phyloP scores from a whole-genome alignment of 23 tunicate species.

The Trididemnum clinides region DNA sequence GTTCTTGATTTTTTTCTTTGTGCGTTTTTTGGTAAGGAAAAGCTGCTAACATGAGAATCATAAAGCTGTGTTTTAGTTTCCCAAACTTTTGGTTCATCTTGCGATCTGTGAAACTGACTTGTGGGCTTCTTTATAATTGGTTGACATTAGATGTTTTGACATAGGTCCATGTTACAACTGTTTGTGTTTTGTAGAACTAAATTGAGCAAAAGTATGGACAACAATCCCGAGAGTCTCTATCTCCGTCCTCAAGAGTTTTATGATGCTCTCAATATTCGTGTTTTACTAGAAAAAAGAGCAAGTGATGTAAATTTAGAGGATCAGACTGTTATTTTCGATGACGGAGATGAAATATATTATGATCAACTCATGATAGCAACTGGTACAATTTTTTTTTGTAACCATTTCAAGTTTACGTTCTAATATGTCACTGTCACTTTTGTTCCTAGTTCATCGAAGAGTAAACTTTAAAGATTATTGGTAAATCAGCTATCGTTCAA shows the following conservation, averaged over 20 bases:
- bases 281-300: constrained; percentile 41
- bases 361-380: constrained; percentile 85
- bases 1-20: no score
- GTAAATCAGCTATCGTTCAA: no score
- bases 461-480: no score
- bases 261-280: constrained; percentile 61
- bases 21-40: no score
- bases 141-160: no score
- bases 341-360: constrained; percentile 54
- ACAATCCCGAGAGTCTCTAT: constrained; percentile 55
- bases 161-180: not conserved
- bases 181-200: constrained; percentile 54
- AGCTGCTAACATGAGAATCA: no score
- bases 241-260: constrained; percentile 77
- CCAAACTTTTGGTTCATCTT: not conserved
- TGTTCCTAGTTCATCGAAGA: no score
- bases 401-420: not conserved
- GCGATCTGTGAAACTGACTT: no score
- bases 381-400: constrained; percentile 29
- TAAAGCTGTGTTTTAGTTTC: not conserved
- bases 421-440: no score
- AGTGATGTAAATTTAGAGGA: constrained; percentile 43
- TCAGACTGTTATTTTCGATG: constrained; percentile 55
- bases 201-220: constrained; percentile 80
- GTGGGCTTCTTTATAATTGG: no score